Evolutionary conservation across 2,797 vertebrate genomes (phyloP), one percentile per base, ranked within the genome.

Genomic region (Propithecus perrieri): DNA sequence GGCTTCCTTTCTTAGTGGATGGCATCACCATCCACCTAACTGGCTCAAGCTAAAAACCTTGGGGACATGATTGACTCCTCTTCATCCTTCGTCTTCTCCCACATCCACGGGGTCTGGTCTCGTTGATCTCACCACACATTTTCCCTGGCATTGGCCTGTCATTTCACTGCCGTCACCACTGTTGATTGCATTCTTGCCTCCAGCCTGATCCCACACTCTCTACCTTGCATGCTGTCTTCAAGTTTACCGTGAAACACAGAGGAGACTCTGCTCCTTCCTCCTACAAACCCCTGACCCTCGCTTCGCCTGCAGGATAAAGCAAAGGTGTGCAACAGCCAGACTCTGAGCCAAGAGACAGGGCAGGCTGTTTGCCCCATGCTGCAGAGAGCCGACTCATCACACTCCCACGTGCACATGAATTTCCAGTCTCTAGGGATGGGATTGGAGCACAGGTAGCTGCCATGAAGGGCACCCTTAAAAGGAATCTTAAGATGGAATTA

Each of bases 71-170:
- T 0, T 11, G 59, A 76, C 15, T 30, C 20, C 30, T 50, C 46
- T 67, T 74, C 43, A 5, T 38, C 24, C 33, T 72, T 14, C 0
- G 0, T 79, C 43, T 53, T 46, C 71, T 69, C n/a, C 5, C 4
- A 20, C 13, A 5, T 5, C 50, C 26, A 7, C 13, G 48, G 18
- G 43, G 38, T 28, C 15, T 2, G 1, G 12, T 4, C 20, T 22
- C 48, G 11, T 1, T 22, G 38, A 5, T 46, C 5, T 22, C 28
- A 18, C 17, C 30, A 0, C n/a, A 18, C 0, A 0, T 24, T 43
- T 53, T 80, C 28, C 65, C 86, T 80, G 65, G 28, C 14, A 0
- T 46, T 24, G 53, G 50, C 18, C 38, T 33, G 2, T 22, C 22
- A 4, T 43, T 43, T 38, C 43, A 22, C 18, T 20, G 18, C 48